Conservation (phyloP, 2,888 invertebrate species). For the Taenaris catops region DNA sequence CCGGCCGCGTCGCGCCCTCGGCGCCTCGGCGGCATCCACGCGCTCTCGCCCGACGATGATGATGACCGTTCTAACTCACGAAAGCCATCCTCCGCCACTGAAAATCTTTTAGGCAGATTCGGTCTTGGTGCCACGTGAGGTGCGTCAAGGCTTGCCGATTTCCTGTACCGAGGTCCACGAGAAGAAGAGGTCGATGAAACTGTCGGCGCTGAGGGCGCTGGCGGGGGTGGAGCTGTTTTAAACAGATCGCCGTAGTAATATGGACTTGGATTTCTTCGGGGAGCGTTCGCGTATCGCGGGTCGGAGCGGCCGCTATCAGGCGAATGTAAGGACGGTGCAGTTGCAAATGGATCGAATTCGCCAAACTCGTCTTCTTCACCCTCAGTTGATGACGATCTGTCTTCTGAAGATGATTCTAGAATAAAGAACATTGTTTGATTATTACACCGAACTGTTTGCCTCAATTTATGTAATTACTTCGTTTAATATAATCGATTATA, state of each 20-base stretch:
- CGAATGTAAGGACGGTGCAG: constrained; percentile 82
- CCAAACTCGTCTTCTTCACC: constrained; percentile 81
- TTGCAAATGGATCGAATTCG: constrained; percentile 70
- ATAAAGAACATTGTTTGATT: constrained; percentile 32
- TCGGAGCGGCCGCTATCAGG: constrained; percentile 84
- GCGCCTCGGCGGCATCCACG: constrained; percentile 87
- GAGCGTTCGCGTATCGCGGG: constrained; percentile 75
- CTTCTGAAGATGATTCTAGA: constrained; percentile 67
- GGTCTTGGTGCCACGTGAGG: constrained; percentile 83
- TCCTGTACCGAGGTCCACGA: constrained; percentile 81
- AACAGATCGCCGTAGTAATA: constrained; percentile 91
- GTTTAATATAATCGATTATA: too few species aligned
- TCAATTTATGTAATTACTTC: too few species aligned
- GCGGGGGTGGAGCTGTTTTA: constrained; percentile 66
- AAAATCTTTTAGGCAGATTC: constrained; percentile 83
- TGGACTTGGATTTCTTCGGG: constrained; percentile 87
- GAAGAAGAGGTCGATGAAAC: constrained; percentile 64
- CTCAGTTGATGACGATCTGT: constrained; percentile 74
- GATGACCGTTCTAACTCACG: constrained; percentile 75
- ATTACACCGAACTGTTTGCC: neutral
- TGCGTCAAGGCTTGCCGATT: constrained; percentile 87
- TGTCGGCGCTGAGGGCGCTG: constrained; percentile 71
- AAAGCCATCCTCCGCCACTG: constrained; percentile 85
- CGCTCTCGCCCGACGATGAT: constrained; percentile 78
- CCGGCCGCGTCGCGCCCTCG: constrained; percentile 83